Evolutionary conservation across 2,888 invertebrate genomes (phyloP), one percentile per base, ranked within the genome.

Genomic region (Antheraea yamamai): DNA sequence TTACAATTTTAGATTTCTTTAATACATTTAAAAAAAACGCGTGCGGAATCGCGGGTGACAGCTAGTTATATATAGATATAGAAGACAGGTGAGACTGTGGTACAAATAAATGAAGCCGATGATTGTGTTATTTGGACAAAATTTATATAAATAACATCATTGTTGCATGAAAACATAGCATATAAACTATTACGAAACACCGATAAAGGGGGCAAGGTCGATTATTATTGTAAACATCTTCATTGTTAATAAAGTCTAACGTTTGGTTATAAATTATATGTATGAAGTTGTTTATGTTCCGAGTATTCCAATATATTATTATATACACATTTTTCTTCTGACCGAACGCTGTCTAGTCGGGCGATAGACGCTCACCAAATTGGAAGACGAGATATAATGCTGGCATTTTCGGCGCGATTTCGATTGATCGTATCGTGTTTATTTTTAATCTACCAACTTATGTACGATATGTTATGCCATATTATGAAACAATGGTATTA

Each of bases 131-230:
- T 2, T 26, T 68, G 35, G 68, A 39, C 39, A 39, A 39, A 4
- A 16, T 58, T 12, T 68, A 70, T n/a, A 39, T 70, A 70, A 70
- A 70, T 66, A 70, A 12, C n/a, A 39, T 70, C 70, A 39, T n/a
- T 70, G 70, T 70, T 70, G 70, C 39, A 70, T 70, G 4, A n/a
- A 70, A 70, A 70, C 35, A 70, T 30, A 66, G 26, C 8, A 35
- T 68, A n/a, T 70, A 70, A 70, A n/a, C 70, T 39, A 39, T 70
- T 70, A 70, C 70, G n/a, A 70, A 70, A 70, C 70, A 4, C 39
- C 70, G 70, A 70, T 70, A 70, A 70, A 39, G n/a, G 70, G 70
- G 70, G 70, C 70, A 70, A 70, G 70, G 70, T 70, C 70, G 70
- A 39, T 70, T 70, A 70, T 70, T 70, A 70, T 35, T 70, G 39